phyloP scores from a whole-genome alignment of 2,113 vertebrate species.

The Oncorhynchus clarkii region DNA sequence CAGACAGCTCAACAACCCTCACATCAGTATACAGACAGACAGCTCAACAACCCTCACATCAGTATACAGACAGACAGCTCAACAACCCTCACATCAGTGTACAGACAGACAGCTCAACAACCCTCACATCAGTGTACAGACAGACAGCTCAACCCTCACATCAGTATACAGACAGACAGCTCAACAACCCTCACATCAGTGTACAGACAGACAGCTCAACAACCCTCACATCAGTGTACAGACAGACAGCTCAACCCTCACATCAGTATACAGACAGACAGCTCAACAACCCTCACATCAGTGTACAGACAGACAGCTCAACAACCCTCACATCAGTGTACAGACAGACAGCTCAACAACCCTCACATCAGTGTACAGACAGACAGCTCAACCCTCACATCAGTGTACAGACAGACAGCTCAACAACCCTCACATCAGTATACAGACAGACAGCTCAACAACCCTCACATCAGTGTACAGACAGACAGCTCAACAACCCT shows the following conservation, averaged over 20 bases:
- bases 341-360: background rate
- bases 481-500: background rate
- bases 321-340: too few relatives aligned
- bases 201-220: too few relatives aligned
- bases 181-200: too few relatives aligned
- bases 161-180: too few relatives aligned
- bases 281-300: background rate
- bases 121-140: background rate
- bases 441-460: too few relatives aligned
- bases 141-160: background rate
- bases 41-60: background rate
- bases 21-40: background rate
- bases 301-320: too few relatives aligned
- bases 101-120: background rate
- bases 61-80: too few relatives aligned
- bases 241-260: background rate
- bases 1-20: background rate
- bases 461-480: background rate
- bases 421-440: too few relatives aligned
- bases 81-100: too few relatives aligned
- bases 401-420: too few relatives aligned
- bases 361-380: background rate
- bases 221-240: background rate
- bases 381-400: background rate
- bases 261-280: background rate